These are phyloP conservation scores for Nowickia ferox DNA, from an alignment of 2,888 invertebrate species.

Conservation along the genomic window DNA sequence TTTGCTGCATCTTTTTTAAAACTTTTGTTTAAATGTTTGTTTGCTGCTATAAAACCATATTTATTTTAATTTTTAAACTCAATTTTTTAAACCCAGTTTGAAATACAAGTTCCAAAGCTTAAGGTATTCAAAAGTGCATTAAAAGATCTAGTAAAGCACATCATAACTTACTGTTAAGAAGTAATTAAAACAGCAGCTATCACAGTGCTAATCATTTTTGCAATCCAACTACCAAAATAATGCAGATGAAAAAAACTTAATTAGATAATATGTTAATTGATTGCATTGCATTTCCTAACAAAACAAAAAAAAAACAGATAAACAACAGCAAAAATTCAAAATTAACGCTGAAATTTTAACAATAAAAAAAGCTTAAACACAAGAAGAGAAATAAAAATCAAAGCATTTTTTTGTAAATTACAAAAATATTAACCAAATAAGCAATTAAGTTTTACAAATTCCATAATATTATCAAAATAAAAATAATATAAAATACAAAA, in stretches of 20 bases:
- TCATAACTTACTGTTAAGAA: slow-evolving; percentile 40
- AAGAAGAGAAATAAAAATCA: slow-evolving; percentile 43
- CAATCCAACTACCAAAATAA: slow-evolving; percentile 63
- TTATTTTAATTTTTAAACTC: slow-evolving; percentile 19
- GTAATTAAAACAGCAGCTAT: slow-evolving; percentile 51
- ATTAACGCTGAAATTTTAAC: slow-evolving; percentile 51
- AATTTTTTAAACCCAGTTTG: slow-evolving; percentile 48
- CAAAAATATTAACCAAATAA: slow-evolving; percentile 68
- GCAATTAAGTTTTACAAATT: slow-evolving; percentile 70
- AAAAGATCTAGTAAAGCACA: slow-evolving; percentile 37
- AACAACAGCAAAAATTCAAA: slow-evolving; percentile 65
- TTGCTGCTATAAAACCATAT: slow-evolving; percentile 10
- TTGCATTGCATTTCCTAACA: slow-evolving; percentile 61
- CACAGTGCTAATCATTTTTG: slow-evolving; percentile 71
- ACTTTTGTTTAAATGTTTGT: slow-evolving; percentile 14
- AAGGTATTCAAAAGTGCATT: slow-evolving; percentile 69
- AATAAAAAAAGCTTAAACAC: slow-evolving; percentile 15
- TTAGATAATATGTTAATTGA: slow-evolving; percentile 38
- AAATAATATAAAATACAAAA: slow-evolving; percentile 30
- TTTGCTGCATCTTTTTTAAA: not conserved
- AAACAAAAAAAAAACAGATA: slow-evolving; percentile 72
- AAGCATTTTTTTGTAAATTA: slow-evolving; percentile 65
- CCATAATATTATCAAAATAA: slow-evolving; percentile 50
- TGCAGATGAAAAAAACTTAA: slow-evolving; percentile 16
- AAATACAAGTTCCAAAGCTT: slow-evolving; percentile 57